A percentile compares a stretch with the other conserved stretches of the same genome.
Conservation (phyloP, 2,113 vertebrate genomes). For the Martes martes region DNA sequence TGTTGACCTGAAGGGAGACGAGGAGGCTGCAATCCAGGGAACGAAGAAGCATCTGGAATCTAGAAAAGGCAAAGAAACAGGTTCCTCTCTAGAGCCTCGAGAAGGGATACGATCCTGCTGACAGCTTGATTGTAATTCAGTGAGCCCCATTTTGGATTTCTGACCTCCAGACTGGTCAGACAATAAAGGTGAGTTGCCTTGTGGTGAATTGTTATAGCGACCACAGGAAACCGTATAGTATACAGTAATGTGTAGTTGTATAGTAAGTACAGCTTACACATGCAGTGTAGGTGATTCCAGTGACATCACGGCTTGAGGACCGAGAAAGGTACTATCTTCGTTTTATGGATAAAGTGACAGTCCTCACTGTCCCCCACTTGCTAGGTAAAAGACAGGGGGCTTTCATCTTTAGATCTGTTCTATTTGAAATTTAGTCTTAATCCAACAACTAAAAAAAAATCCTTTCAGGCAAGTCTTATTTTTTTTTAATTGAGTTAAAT, state of each 20-base stretch:
- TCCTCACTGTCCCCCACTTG: not conserved
- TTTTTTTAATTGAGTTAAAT: not conserved
- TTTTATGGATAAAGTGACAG: not conserved
- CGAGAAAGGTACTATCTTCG: not conserved
- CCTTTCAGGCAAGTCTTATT: not conserved
- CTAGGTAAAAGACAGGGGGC: not conserved
- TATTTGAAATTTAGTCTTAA: not conserved
- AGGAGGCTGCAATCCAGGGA: not conserved
- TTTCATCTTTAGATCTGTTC: not conserved
- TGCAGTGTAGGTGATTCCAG: not conserved
- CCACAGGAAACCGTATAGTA: not conserved
- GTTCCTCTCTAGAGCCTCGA: not conserved
- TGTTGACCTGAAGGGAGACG: not conserved
- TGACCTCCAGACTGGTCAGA: not conserved
- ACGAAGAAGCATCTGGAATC: not conserved
- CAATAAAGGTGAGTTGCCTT: not conserved
- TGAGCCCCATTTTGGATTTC: not conserved
- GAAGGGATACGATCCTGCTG: not conserved
- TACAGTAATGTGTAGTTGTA: not conserved
- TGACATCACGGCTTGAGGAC: not conserved
- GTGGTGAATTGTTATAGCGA: not conserved
- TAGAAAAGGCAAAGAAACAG: not conserved
- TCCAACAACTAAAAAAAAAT: not conserved
- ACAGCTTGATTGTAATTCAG: not conserved
- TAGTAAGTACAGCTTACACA: not conserved